Evolutionary conservation across 2,113 vertebrate species (phyloP).

Genomic region (Bubo scandiacus): DNA sequence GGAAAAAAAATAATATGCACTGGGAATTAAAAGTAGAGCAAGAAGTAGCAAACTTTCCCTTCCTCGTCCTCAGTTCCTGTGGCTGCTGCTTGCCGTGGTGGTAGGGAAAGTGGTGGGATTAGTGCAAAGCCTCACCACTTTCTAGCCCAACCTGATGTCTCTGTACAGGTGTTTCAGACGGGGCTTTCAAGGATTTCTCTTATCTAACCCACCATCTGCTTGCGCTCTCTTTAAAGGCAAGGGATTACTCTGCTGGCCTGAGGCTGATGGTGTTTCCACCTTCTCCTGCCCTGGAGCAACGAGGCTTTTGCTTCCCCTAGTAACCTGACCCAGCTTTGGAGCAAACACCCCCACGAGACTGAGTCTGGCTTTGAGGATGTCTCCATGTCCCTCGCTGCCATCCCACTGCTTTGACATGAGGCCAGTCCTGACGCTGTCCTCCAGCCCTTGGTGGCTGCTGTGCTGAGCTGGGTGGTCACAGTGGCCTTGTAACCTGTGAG

Average conservation of each 20-base stretch:
- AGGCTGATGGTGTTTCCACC: not conserved
- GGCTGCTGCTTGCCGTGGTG: not conserved
- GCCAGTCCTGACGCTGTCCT: not conserved
- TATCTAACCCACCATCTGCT: not conserved
- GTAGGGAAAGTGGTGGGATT: not conserved
- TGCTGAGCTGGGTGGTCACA: not conserved
- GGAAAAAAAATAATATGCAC: not conserved
- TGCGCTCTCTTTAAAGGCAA: not conserved
- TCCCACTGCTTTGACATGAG: not conserved
- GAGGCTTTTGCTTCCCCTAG: not conserved
- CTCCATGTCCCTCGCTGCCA: accelerated
- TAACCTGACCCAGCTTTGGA: not conserved
- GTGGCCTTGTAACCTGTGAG: not conserved
- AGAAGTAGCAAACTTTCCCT: not conserved
- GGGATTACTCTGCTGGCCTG: not conserved
- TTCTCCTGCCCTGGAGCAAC: not conserved
- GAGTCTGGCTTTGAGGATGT: not conserved
- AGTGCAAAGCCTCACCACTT: not conserved
- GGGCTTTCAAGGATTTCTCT: not conserved
- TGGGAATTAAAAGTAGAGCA: not conserved
- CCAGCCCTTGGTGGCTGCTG: not conserved
- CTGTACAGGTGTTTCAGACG: not conserved
- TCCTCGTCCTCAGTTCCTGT: not conserved
- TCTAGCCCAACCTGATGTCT: not conserved
- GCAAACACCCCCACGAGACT: accelerated